Conservation (phyloP, 2,113 vertebrate genomes). For the Chauna torquata region DNA sequence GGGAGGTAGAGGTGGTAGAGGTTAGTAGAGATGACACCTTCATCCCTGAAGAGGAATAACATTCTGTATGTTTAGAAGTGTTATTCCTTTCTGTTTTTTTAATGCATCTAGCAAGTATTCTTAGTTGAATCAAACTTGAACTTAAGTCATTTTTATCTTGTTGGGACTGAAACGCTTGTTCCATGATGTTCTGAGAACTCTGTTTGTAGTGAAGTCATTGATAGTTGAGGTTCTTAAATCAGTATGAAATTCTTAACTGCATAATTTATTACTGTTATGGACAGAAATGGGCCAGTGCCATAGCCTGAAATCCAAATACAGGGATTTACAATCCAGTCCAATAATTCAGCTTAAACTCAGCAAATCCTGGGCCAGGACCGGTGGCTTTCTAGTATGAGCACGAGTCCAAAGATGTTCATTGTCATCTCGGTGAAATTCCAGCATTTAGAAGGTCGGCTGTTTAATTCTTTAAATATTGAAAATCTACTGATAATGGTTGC, state of each 20-base stretch:
- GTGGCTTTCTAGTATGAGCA: not conserved
- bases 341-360: not conserved
- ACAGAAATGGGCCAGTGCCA: not conserved
- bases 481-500: not conserved
- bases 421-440: not conserved
- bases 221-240: not conserved
- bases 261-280: conserved; percentile 1
- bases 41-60: not conserved
- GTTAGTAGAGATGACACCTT: not conserved
- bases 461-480: not conserved
- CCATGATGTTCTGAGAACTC: not conserved
- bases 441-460: not conserved
- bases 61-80: not conserved
- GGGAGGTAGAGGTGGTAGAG: not conserved
- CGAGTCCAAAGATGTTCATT: not conserved
- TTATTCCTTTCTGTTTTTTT: not conserved
- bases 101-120: not conserved
- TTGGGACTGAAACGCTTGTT: not conserved
- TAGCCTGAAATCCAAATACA: not conserved
- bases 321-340: not conserved
- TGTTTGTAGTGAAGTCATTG: not conserved
- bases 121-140: not conserved
- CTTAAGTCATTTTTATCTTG: not conserved
- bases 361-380: not conserved
- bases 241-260: not conserved